Percentiles rank a stretch among this genome's conserved stretches.
These are phyloP conservation scores for Pristionchus entomophagus DNA, from an alignment of 2,888 invertebrate genomes.

Conservation along the genomic window DNA sequence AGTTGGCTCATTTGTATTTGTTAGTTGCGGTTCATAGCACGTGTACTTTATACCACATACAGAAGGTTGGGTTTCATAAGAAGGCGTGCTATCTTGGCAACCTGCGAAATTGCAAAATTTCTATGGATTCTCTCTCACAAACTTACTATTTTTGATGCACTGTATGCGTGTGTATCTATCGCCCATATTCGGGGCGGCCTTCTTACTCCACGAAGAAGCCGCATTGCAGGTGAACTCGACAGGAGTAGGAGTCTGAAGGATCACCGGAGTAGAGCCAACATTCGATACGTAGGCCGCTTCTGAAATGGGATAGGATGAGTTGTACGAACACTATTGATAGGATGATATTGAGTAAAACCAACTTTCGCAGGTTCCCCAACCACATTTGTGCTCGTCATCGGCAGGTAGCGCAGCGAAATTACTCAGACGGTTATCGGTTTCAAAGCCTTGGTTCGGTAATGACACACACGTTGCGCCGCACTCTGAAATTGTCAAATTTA, in stretches of 20 bases:
- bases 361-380: too few species aligned
- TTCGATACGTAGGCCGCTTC: neutral
- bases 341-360: too few species aligned
- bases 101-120: neutral
- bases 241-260: neutral
- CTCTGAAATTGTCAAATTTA: too few species aligned
- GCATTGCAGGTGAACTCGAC: neutral
- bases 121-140: neutral
- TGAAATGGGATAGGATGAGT: too few species aligned
- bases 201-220: neutral
- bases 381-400: too few species aligned
- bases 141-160: neutral
- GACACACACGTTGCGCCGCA: too few species aligned
- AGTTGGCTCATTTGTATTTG: neutral
- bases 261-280: neutral
- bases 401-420: too few species aligned
- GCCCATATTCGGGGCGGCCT: neutral
- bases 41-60: neutral
- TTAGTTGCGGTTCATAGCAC: neutral
- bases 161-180: neutral
- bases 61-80: neutral
- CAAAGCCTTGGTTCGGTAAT: too few species aligned
- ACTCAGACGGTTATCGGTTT: too few species aligned
- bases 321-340: too few species aligned
- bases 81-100: neutral